phyloP scores from a whole-genome alignment of 2,797 vertebrate species.

The Ataeniobius toweri region DNA sequence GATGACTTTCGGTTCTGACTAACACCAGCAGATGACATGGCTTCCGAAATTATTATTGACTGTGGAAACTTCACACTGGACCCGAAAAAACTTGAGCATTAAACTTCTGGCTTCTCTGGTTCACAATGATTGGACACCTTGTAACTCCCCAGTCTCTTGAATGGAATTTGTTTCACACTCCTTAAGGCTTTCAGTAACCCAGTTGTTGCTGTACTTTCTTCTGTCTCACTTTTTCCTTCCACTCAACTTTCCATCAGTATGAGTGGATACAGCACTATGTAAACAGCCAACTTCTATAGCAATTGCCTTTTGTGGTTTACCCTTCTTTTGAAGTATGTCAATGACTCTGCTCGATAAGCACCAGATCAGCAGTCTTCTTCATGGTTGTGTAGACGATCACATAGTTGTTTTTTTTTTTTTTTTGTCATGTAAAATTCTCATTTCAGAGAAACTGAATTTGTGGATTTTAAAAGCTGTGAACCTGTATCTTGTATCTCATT shows the following conservation, averaged over 20 bases:
- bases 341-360: no score
- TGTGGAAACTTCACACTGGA: not conserved
- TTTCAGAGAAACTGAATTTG: not conserved
- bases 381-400: not conserved
- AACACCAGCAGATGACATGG: not conserved
- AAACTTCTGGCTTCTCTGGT: not conserved
- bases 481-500: no score
- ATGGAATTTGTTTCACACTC: not conserved
- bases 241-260: not conserved
- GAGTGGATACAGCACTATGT: not conserved
- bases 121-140: not conserved
- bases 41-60: not conserved
- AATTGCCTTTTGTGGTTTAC: not conserved
- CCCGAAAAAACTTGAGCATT: not conserved
- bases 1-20: no score
- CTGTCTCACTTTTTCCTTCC: not conserved
- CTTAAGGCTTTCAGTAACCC: not conserved
- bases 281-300: not conserved
- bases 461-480: not conserved
- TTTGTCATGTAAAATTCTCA: slow-evolving; percentile 6
- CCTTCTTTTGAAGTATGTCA: not conserved
- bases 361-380: not conserved
- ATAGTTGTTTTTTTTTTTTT: not conserved
- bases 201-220: not conserved
- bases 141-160: not conserved